Base-by-base conservation (phyloP, 2,888 invertebrate species). In the Patella caerulea region DNA sequence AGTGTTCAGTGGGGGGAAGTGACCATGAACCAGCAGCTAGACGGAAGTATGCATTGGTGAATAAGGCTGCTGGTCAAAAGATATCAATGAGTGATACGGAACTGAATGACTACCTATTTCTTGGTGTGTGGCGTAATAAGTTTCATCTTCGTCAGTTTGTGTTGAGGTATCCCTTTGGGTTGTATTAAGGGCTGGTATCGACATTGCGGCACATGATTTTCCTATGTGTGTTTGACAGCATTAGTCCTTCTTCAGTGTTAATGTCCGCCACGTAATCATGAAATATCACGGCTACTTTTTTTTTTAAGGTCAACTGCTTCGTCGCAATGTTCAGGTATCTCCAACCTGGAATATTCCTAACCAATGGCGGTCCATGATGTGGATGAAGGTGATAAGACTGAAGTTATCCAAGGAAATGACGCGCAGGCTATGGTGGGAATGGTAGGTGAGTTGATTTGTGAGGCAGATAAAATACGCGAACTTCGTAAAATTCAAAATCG, bases 61-160 rank as follows among this genome's bases (percentile, higher is more conserved):
- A 65, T 19, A 65, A 65, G 65, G 65, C 65, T 19, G 65, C 65
- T 65, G 65, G 65, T 65, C 7, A 19, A 11, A 65, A n/a, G 2
- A 65, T 65, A 65, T 65, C 65, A 19, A 19, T 65, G 7, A 65
- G n/a, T 65, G 65, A 65, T 65, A 65, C 65, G 11, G 65, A 19
- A 65, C 65, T 65, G 19, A 65, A 65, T 19, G 19, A 65, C 65
- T 65, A 19, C 65, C 65, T 19, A 45, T 65, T 65, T 65, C n/a
- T 65, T 65, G 19, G 65, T 19, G n/a, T 45, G 5, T 45, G 34
- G 5, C 34, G 5, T 45, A 5, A 45, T 45, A 45, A 4, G 34
- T 45, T 45, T 45, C 34, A 45, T 45, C 34, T 45, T 7, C 34
- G 34, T 59, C 59, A 59, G 59, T 59, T 59, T 59, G 59, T 59